Conservation (phyloP, 2,113 vertebrate genomes). For the Orientallactaga bullata region DNA sequence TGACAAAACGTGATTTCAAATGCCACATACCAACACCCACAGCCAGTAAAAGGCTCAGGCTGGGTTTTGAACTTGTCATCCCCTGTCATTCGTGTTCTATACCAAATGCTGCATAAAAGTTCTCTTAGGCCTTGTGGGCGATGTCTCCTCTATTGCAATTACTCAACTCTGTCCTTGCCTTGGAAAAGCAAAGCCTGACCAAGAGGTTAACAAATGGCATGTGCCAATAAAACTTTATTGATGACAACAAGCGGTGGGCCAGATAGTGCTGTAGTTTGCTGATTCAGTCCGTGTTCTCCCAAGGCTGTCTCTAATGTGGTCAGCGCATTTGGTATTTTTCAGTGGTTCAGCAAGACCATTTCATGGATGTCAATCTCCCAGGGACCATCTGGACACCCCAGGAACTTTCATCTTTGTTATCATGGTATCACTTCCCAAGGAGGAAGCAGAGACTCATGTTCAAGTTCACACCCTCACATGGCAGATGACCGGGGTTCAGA, state of each 20-base stretch:
- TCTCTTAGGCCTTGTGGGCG: background rate
- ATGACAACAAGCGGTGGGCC: background rate
- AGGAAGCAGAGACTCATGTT: background rate
- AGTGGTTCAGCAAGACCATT: background rate
- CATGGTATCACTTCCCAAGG: background rate
- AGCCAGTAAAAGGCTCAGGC: background rate
- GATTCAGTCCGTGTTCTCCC: background rate
- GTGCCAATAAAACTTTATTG: conserved; percentile 64
- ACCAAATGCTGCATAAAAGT: rapidly evolving
- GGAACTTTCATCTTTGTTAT: background rate
- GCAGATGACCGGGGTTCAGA: background rate
- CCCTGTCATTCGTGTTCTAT: rapidly evolving
- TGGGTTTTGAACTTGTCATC: background rate
- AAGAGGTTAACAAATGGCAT: background rate
- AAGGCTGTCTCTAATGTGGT: background rate
- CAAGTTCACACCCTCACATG: background rate
- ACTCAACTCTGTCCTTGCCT: background rate
- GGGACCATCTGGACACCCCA: background rate
- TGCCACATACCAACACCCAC: rapidly evolving
- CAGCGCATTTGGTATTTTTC: background rate
- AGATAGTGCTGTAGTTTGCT: rapidly evolving
- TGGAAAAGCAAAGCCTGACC: background rate
- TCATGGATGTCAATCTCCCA: background rate
- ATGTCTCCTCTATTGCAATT: background rate
- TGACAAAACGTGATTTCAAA: background rate